phyloP scores from a whole-genome alignment of 2,888 invertebrate species.

The Hetaerina titia region DNA sequence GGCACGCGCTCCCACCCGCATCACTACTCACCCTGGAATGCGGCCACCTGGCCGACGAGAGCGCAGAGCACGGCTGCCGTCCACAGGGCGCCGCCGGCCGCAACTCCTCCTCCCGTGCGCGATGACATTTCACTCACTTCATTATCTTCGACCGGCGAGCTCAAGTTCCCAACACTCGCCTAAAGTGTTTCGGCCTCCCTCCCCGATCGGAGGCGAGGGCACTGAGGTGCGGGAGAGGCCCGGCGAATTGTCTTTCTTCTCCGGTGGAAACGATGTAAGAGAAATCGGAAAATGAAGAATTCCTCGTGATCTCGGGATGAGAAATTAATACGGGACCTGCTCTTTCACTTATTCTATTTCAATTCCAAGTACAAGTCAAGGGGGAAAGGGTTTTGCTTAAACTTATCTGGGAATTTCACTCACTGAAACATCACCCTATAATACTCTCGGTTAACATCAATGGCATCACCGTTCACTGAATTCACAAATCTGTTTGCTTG shows the following conservation, averaged over 20 bases:
- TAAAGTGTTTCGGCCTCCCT: background rate
- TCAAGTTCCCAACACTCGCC: background rate
- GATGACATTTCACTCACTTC: conserved; percentile 63
- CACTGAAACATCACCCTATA: too few relatives aligned
- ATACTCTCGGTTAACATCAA: too few relatives aligned
- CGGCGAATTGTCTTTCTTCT: background rate
- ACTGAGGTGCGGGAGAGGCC: background rate
- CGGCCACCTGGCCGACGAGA: conserved; percentile 16
- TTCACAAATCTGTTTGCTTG: too few relatives aligned
- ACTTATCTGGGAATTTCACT: too few relatives aligned
- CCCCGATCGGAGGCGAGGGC: background rate
- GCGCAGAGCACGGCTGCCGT: conserved; percentile 46
- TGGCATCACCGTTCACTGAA: too few relatives aligned
- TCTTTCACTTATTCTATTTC: too few relatives aligned
- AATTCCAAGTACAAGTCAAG: too few relatives aligned
- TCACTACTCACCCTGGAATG: conserved; percentile 54
- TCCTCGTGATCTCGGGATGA: background rate
- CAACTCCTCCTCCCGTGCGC: conserved; percentile 7
- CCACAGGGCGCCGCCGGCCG: conserved; percentile 51
- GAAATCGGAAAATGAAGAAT: background rate
- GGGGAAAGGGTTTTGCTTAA: too few relatives aligned
- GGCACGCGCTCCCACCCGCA: background rate
- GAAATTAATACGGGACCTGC: background rate
- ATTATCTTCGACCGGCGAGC: conserved; percentile 43
- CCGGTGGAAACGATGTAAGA: background rate